Base-by-base conservation (phyloP, 2,113 vertebrate species). In the Vidua macroura region DNA sequence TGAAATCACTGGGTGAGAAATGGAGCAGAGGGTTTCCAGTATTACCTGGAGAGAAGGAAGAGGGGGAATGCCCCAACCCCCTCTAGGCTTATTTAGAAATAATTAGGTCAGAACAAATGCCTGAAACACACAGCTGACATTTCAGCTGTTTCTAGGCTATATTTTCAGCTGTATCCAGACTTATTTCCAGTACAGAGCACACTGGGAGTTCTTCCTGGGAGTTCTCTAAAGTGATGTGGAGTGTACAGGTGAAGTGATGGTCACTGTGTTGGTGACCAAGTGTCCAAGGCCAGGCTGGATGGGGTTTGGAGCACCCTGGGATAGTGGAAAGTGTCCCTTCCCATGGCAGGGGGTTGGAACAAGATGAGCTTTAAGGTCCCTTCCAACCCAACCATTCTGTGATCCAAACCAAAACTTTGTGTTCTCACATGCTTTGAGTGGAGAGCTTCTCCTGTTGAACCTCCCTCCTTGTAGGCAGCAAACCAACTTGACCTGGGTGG, bases 91-190 rank as follows among this genome's bases (percentile, higher is more conserved):
- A 6, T 41, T 87, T 53, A 48, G 72, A 53, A 94, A 55, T 87
- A 77, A 87, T 80, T 79, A 85, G 93, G 86, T 83, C 86, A 93
- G 96, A 93, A 96, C 43, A 95, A 95, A 95, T 94, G 84, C 41
- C 46, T 85, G 74, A 55, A 94, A 33, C 12, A 31, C 31, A 13
- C 78, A 92, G 78, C 82, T 92, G 81, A 69, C 25, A 69, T 33
- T 68, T 79, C 83, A 72, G 66, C 53, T 89, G 89, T 86, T 82
- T 48, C 41, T 72, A 4, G 67, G 53, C 43, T 69, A 0, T 49
- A 6, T 12, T 86, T 24, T 67, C 72, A 43, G 37, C 52, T 35
- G 59, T 14, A 31, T 58, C 16, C 44, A 35, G 56, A 15, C 1
- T 68, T n/a, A 13, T 24, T 92, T 66, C 78, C 46, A 68, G 74